Evolutionary conservation across 2,113 vertebrate genomes (phyloP).

Genomic region (Anhinga rufa): DNA sequence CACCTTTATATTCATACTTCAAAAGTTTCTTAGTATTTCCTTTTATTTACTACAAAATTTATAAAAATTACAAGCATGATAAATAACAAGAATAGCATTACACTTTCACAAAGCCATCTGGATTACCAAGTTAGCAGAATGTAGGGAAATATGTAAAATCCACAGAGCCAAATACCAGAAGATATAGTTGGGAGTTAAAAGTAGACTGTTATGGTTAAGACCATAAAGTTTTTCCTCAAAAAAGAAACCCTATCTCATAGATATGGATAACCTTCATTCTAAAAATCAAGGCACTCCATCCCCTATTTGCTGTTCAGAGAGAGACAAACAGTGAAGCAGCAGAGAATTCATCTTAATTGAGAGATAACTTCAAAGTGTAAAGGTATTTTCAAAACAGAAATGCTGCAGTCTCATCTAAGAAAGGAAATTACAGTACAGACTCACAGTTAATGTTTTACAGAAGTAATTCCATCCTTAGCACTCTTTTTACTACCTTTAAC

Average conservation of each 20-base stretch:
- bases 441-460: not conserved
- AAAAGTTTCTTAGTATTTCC: too few relatives aligned
- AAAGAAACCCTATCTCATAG: not conserved
- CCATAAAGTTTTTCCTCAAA: not conserved
- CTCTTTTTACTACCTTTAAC: not conserved
- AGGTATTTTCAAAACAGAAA: not conserved
- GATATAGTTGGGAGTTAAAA: not conserved
- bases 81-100: not conserved
- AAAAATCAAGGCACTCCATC: not conserved
- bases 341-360: not conserved
- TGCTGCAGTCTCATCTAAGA: not conserved
- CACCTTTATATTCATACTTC: too few relatives aligned
- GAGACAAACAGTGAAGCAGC: not conserved
- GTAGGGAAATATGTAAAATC: not conserved
- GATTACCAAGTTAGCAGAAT: not conserved
- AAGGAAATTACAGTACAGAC: not conserved
- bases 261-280: not conserved
- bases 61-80: not conserved
- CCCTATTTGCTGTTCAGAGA: not conserved
- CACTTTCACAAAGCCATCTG: not conserved
- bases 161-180: not conserved
- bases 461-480: not conserved
- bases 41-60: too few relatives aligned
- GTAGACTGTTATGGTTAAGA: not conserved
- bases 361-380: not conserved